Evolutionary conservation across 2,113 vertebrate genomes (phyloP).

Genomic region (Nesogale talazaci): DNA sequence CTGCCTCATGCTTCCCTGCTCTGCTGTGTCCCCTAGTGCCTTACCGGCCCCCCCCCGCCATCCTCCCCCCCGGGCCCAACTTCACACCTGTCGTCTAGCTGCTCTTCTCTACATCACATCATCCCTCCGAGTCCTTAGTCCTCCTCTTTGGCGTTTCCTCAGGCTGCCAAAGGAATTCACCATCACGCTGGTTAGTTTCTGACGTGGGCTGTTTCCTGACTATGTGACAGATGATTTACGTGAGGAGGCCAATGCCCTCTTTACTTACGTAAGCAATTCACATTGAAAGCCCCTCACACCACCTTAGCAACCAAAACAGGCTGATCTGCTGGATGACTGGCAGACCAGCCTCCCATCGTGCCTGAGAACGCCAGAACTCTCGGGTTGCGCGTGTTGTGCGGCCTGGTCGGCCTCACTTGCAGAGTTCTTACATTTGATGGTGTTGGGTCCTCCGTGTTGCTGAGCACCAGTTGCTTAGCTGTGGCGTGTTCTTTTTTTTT

Average conservation of each 20-base stretch:
- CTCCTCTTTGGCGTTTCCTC: not conserved
- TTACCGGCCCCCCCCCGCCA: not conserved
- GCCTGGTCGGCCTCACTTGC: not conserved
- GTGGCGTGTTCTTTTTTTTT: not conserved
- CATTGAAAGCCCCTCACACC: not conserved
- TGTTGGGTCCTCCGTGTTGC: not conserved
- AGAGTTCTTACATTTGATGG: not conserved
- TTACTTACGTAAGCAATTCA: not conserved
- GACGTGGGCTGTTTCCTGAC: not conserved
- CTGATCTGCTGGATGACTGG: not conserved
- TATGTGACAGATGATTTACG: not conserved
- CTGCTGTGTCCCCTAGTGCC: too few species aligned
- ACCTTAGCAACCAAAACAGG: not conserved
- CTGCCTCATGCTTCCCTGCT: accelerated
- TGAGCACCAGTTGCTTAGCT: not conserved
- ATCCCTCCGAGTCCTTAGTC: not conserved
- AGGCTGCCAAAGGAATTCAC: not conserved
- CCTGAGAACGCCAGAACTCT: not conserved
- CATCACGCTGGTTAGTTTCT: not conserved
- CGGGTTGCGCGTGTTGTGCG: too few species aligned
- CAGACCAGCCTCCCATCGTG: not conserved
- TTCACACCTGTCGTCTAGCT: not conserved
- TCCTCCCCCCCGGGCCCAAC: not conserved
- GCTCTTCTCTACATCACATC: not conserved
- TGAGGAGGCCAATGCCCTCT: not conserved